Conservation (phyloP, 2,113 vertebrate species). For the Platanista minor region DNA sequence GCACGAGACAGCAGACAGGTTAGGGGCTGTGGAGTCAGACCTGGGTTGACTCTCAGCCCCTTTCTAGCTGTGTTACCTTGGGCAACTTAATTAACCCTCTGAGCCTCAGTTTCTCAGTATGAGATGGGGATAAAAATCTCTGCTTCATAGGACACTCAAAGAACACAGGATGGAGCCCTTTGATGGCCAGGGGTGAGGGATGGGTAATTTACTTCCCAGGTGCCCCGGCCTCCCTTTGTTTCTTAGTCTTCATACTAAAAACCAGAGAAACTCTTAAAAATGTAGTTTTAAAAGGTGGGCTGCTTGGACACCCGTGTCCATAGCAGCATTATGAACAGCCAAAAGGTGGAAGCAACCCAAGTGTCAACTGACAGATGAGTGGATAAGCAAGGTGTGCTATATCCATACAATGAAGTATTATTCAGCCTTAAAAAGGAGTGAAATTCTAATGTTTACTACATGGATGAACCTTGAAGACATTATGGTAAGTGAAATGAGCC, state of each 20-base stretch:
- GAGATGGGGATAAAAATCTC: neutral
- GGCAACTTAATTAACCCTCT: neutral
- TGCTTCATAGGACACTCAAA: too few species aligned
- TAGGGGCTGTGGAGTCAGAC: neutral
- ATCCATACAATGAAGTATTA: neutral
- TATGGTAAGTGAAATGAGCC: neutral
- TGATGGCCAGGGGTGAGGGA: neutral
- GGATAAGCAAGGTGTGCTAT: neutral
- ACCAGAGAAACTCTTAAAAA: neutral
- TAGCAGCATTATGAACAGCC: neutral
- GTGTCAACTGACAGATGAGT: neutral
- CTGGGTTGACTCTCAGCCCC: neutral
- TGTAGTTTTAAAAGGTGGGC: neutral
- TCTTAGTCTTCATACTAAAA: neutral
- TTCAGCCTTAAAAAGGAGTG: neutral
- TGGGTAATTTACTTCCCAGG: neutral
- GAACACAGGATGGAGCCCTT: neutral
- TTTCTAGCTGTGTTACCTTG: neutral
- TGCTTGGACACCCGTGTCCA: neutral
- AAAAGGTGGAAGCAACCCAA: neutral
- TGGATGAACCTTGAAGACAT: neutral
- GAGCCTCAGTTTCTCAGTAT: neutral
- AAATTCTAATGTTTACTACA: neutral
- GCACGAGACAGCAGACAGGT: neutral
- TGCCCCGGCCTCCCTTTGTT: neutral